Evolutionary conservation across 1,140 invertebrate species (phyloP).

Genomic region (Hestina assimilis): DNA sequence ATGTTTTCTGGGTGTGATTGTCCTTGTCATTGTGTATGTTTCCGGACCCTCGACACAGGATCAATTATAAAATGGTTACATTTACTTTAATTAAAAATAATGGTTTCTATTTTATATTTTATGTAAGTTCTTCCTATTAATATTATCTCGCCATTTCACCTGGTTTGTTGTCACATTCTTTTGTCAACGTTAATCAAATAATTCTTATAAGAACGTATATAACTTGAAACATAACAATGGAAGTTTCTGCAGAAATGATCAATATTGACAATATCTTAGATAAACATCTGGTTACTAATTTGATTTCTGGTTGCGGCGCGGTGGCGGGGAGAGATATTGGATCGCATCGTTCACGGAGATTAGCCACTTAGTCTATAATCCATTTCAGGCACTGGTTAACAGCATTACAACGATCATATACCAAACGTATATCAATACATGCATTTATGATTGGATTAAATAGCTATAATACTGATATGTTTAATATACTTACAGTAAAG

Average conservation of each 20-base stretch:
- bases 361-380: conserved; percentile 1
- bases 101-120: too few species aligned
- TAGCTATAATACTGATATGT: background rate
- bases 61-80: background rate
- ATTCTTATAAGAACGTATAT: too few species aligned
- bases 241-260: background rate
- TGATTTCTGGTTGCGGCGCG: background rate
- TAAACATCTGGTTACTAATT: background rate
- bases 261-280: background rate
- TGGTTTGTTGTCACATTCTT: too few species aligned
- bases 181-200: too few species aligned
- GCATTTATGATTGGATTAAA: background rate
- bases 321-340: background rate
- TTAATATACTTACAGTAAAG: too few species aligned
- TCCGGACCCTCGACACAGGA: background rate
- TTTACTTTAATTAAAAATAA: too few species aligned
- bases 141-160: too few species aligned
- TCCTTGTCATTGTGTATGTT: too few species aligned
- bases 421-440: too few species aligned
- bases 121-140: too few species aligned
- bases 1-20: too few species aligned
- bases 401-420: background rate
- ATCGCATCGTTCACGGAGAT: conserved; percentile 2
- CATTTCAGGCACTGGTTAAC: background rate
- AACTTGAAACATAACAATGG: background rate